Evolutionary conservation across 2,113 vertebrate genomes (phyloP), one percentile per base, ranked within the genome.

Genomic region (Spea multiplicata): DNA sequence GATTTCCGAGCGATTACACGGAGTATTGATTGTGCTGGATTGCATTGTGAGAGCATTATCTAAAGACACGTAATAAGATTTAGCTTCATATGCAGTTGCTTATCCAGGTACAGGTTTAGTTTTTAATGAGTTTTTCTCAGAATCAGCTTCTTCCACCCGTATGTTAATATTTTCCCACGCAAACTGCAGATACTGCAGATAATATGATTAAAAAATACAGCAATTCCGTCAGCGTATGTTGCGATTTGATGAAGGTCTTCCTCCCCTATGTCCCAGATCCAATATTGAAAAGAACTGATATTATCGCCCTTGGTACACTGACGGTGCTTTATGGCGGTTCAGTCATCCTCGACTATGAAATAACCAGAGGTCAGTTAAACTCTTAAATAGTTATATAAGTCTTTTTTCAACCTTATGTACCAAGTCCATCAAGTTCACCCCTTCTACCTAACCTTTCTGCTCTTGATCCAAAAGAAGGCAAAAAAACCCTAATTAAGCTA

Each of bases 61-160:
- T 30, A 30, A 30, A 30, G 30, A 30, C 30, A 30, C 30, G 2
- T 1, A 30, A 30, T 30, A 30, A 30, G 30, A 30, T 30, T 30
- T 30, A 30, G 2, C 30, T 30, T 30, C 30, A 30, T 30, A 30
- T 30, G 30, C 30, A 30, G 30, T 30, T 30, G 30, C 30, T 30
- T 30, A 30, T 30, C 1, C 30, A 30, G 30, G 30, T 30, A 30
- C 30, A 30, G 30, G 1, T 30, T 30, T 30, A 30, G 30, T 30
- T 30, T 30, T 30, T 30, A 30, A 30, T 30, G 1, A 30, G 30
- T 1, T 30, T 30, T 61, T 62, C 14, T 13, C 55, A 16, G 53
- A 30, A 61, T 62, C 55, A 59, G 53, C 8, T 61, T 64, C 50
- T 66, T 52, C 68, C 76, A 64, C 67, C 76, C 57, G 0, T 61